Base-by-base conservation (phyloP, 2,888 invertebrate species). In the Pegoplata infirma region DNA sequence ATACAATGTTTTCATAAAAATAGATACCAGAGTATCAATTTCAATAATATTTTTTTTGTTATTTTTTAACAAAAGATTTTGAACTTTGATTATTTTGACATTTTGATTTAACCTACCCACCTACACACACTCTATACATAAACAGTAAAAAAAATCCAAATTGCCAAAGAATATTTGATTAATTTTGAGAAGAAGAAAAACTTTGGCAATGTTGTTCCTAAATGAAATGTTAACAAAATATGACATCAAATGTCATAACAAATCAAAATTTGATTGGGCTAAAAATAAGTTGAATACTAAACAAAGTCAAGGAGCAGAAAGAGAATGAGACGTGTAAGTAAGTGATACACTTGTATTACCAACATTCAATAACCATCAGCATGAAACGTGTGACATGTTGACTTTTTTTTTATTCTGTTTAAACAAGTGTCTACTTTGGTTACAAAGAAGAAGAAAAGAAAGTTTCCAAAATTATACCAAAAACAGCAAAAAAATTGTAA, bases 241-340 rank as follows among this genome's bases (percentile, higher is more conserved):
- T 64, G 75, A 56, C 75, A 69, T 21, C 44, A 23, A 63, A 28
- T 51, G 68, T 63, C 56, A 68, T 14, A 49, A 36, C 47, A 75
- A 75, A 75, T 69, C 56, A 63, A 69, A 64, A 44, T 58, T 63
- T 58, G 63, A 67, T 67, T 67, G 19, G 53, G 28, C 21, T 47
- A 51, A 8, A 51, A 40, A 49, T 10, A 32, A 10, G 32, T 32
- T 32, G 1, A 10, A 10, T 1, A 32, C 2, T 32, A 1, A 40
- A 40, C 25, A 25, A 25, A 3, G 25, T 5, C 2, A 40, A n/a
- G 12, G 1, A 40, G 36, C 3, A 4, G 36, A 1, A 40, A n/a
- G 14, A n/a, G n/a, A 40, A 40, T 10, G 5, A n/a, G 40, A n/a
- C n/a, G n/a, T n/a, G n/a, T n/a, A n/a, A n/a, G n/a, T n/a, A n/a